Evolutionary conservation across 2,797 vertebrate species (phyloP), one percentile per base, ranked within the genome.

Genomic region (Lagocephalus sceleratus): DNA sequence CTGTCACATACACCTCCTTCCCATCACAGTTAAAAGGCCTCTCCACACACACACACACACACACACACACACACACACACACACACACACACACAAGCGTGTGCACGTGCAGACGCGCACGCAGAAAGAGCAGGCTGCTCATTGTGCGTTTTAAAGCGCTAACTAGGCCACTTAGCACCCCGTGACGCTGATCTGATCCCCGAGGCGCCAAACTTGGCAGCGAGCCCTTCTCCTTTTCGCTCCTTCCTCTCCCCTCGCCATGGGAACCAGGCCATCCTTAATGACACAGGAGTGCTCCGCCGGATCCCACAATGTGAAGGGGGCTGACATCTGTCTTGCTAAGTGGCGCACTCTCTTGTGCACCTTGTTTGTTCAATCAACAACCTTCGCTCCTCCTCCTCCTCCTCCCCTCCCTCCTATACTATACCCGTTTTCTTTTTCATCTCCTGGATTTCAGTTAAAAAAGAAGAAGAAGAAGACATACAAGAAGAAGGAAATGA

Each of bases 91-190:
- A 74, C 69, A 81, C 82, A 87, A 75, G n/a, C n/a, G n/a, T n/a
- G n/a, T 12, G 14, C 32, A 35, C 32, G 14, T 3, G 5, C 32
- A 35, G 11, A 35, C 32, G 14, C 32, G 4, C 55, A 78, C 22
- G 72, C 69, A 81, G 82, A 87, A 75, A 84, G 79, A 83, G 84
- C 80, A 85, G 81, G 79, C 81, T 76, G 78, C 83, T 87, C 84
- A 85, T 90, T 89, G 86, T 90, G 83, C 68, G 79, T 85, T 83
- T 85, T 84, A 87, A 88, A 86, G 82, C 77, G 84, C 85, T 91
- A 91, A 92, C 87, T 86, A 89, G 88, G 86, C 87, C 86, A 87
- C 85, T 90, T 90, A 91, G 87, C 86, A 78, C 81, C 85, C 85
- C 66, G 75, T 87, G 78, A 87, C 81, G 89, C 78, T 83, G 84